Evolutionary conservation across 2,888 invertebrate species (phyloP), one percentile per base, ranked within the genome.

Genomic region (Cinara cedri): DNA sequence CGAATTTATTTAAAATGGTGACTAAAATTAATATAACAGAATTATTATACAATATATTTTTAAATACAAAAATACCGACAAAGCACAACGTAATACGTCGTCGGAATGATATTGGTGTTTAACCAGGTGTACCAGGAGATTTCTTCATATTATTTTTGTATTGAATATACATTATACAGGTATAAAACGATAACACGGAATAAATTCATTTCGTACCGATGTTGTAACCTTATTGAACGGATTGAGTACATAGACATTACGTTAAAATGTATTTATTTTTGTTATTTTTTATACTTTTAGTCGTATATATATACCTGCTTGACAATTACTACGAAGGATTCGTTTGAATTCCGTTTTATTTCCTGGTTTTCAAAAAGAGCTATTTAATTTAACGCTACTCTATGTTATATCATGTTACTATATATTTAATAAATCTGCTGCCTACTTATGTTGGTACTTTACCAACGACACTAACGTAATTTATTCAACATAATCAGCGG

Each of bases 201-300:
- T 34, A 34, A 60, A 26, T 60, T 60, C 10, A 3, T 16, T 60
- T 60, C 24, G 24, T 60, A 26, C 26, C n/a, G n/a, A 24, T 60
- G 26, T 26, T 3, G 26, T 26, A 26, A 60, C 6, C 3, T 6
- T 34, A 34, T 34, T 4, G 60, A 60, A 26, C 16, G 16, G 60
- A 60, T 26, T 9, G 6, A 34, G 34, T 34, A n/a, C n/a, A n/a
- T n/a, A n/a, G n/a, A n/a, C n/a, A 26, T 60, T 60, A 26, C 10
- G 10, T 60, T 60, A 26, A 60, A 60, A 60, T 60, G 8, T 60
- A 26, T n/a, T n/a, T 34, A n/a, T 60, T 60, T 60, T 26, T 24
- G 60, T 60, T n/a, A 34, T 34, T 6, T 60, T n/a, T n/a, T n/a
- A n/a, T n/a, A n/a, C n/a, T n/a, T n/a, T n/a, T n/a, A n/a, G n/a